phyloP scores from a whole-genome alignment of 2,888 invertebrate genomes.

The Folsomia candida region DNA sequence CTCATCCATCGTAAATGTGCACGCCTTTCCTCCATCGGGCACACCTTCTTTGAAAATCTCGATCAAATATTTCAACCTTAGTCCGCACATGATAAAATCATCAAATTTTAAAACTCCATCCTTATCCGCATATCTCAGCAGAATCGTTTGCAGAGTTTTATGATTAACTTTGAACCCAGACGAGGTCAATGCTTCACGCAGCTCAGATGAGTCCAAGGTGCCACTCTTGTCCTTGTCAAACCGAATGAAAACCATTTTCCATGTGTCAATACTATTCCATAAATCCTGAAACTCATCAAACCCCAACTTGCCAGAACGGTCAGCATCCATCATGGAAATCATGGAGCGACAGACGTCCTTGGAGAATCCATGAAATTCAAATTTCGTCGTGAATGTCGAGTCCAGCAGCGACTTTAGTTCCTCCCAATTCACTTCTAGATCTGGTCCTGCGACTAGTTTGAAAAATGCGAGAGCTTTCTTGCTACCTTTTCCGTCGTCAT shows the following conservation, averaged over 20 bases:
- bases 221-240: slow-evolving; percentile 79
- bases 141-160: slow-evolving; percentile 78
- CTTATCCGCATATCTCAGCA: slow-evolving; percentile 82
- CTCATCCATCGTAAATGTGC: slow-evolving; percentile 83
- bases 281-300: slow-evolving; percentile 83
- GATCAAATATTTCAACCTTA: slow-evolving; percentile 89
- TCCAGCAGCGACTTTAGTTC: slow-evolving; percentile 57
- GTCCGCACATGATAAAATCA: slow-evolving; percentile 89
- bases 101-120: slow-evolving; percentile 82
- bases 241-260: slow-evolving; percentile 86
- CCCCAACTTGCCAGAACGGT: slow-evolving; percentile 85
- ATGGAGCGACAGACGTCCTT: slow-evolving; percentile 89
- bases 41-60: slow-evolving; percentile 78
- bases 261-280: slow-evolving; percentile 78
- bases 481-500: neutral
- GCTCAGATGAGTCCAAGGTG: slow-evolving; percentile 74
- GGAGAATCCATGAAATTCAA: slow-evolving; percentile 73
- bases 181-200: slow-evolving; percentile 79
- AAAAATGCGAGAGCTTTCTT: slow-evolving; percentile 56
- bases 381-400: slow-evolving; percentile 62
- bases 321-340: slow-evolving; percentile 87
- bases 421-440: slow-evolving; percentile 57
- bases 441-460: slow-evolving; percentile 56
- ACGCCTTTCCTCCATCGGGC: slow-evolving; percentile 67
- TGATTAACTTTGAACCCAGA: slow-evolving; percentile 89